phyloP scores from a whole-genome alignment of 2,797 vertebrate genomes.

The Pempheris klunzingeri region DNA sequence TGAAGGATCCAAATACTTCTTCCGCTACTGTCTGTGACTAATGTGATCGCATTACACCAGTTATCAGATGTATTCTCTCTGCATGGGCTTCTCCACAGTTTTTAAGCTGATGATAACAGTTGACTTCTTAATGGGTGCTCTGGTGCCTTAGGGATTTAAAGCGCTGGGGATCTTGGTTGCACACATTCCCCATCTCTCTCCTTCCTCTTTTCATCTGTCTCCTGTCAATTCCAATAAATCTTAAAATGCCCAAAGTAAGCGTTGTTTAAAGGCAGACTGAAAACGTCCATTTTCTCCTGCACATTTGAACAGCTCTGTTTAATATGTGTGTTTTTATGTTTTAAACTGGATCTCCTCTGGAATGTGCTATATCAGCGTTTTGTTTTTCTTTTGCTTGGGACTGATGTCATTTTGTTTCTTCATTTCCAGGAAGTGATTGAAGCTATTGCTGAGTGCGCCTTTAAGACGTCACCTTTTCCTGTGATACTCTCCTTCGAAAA shows the following conservation, averaged over 20 bases:
- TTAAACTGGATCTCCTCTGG: not conserved
- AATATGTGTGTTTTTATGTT: not conserved
- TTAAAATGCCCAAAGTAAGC: not conserved
- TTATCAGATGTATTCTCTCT: not conserved
- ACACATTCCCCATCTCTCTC: not conserved
- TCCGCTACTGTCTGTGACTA: too few relatives aligned
- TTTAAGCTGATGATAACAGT: not conserved
- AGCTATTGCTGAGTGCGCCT: conserved; percentile 97
- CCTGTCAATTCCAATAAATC: not conserved
- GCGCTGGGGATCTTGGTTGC: too few relatives aligned
- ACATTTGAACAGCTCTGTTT: not conserved
- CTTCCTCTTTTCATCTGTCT: not conserved
- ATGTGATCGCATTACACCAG: too few relatives aligned
- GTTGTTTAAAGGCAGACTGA: not conserved
- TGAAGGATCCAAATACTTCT: too few relatives aligned
- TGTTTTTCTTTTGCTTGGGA: conserved; percentile 2
- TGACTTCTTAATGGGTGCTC: too few relatives aligned
- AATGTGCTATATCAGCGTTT: not conserved
- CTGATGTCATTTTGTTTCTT: conserved; percentile 74
- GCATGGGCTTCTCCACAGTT: conserved; percentile 1
- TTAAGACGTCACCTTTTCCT: conserved; percentile 97
- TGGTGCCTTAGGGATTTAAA: too few relatives aligned
- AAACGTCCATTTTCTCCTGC: not conserved
- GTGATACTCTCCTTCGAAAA: conserved; percentile 99
- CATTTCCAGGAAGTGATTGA: conserved; percentile 97